A percentile compares a stretch with the other conserved stretches of the same genome.
Conservation (phyloP, 2,797 vertebrate species). For the Helicolenus hilgendorfi region DNA sequence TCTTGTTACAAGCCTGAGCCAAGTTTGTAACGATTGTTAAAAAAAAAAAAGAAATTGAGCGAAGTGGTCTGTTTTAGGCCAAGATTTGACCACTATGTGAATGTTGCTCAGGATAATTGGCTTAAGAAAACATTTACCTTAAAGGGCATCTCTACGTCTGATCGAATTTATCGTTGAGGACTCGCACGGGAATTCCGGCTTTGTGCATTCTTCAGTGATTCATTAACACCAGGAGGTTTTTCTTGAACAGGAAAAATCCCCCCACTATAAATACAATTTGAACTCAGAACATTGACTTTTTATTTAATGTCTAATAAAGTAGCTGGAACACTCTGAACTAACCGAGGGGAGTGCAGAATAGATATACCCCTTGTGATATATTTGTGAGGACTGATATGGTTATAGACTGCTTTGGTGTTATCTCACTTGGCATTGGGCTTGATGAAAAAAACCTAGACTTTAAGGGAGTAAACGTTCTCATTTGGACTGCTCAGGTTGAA, state of each 20-base stretch:
- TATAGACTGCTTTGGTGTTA: neutral
- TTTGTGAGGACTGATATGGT: neutral
- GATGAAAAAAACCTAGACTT: slow-evolving; percentile 18
- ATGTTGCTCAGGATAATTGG: neutral
- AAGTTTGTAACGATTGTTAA: neutral
- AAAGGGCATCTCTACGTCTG: neutral
- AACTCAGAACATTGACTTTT: neutral
- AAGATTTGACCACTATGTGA: neutral
- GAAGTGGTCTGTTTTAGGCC: neutral
- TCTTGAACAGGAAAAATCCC: neutral
- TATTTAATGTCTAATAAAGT: neutral
- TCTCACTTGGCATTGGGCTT: neutral
- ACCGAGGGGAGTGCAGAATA: neutral
- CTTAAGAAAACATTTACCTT: neutral
- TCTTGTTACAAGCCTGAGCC: neutral
- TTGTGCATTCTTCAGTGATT: neutral
- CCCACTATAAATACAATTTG: neutral
- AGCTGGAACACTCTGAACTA: neutral
- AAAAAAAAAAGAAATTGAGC: neutral
- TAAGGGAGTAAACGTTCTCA: neutral
- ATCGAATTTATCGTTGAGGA: neutral
- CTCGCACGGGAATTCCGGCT: neutral
- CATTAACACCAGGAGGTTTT: neutral
- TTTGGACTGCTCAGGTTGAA: neutral
- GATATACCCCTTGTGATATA: neutral